Evolutionary conservation across 2,797 vertebrate species (phyloP).

Genomic region (Hyperoplus lanceolatus): DNA sequence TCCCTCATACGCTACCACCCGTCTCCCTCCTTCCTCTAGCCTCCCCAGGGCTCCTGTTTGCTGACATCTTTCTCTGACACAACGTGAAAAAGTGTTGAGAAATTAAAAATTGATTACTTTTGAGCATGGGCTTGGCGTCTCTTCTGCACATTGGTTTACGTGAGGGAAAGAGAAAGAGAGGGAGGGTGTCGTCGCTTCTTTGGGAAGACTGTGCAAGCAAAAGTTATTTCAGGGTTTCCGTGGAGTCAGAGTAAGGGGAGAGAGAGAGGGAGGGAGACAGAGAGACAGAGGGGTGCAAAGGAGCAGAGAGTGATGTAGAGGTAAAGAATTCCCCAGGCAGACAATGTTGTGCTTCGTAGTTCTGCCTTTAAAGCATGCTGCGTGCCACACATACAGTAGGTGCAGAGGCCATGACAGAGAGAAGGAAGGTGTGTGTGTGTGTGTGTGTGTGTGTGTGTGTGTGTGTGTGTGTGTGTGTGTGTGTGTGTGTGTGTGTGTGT

Average conservation of each 20-base stretch:
- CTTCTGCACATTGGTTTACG: slow-evolving; percentile 57
- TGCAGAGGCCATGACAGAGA: slow-evolving; percentile 66
- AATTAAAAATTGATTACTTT: slow-evolving; percentile 86
- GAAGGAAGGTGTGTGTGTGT: slow-evolving; percentile 19
- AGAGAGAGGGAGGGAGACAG: slow-evolving; percentile 31
- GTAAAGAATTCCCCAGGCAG: slow-evolving; percentile 78
- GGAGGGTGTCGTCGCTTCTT: slow-evolving; percentile 41
- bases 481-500: slow-evolving; percentile 10
- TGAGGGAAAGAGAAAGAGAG: slow-evolving; percentile 19
- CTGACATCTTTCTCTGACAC: slow-evolving; percentile 73
- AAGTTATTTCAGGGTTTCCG: slow-evolving; percentile 73
- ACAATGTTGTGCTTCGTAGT: slow-evolving; percentile 65
- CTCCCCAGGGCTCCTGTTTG: slow-evolving; percentile 68
- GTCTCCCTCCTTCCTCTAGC: slow-evolving; percentile 40
- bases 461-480: slow-evolving; percentile 15
- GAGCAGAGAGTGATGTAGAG: slow-evolving; percentile 60
- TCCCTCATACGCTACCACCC: slow-evolving; percentile 28
- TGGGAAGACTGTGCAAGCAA: slow-evolving; percentile 62
- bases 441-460: slow-evolving; percentile 21
- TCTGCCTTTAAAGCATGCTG: slow-evolving; percentile 77
- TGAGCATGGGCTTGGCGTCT: slow-evolving; percentile 67
- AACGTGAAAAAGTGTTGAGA: slow-evolving; percentile 77
- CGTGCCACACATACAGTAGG: slow-evolving; percentile 73
- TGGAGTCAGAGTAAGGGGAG: slow-evolving; percentile 60
- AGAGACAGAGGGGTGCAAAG: slow-evolving; percentile 56